Conservation (phyloP, 2,113 vertebrate species). For the Apeltes quadracus region DNA sequence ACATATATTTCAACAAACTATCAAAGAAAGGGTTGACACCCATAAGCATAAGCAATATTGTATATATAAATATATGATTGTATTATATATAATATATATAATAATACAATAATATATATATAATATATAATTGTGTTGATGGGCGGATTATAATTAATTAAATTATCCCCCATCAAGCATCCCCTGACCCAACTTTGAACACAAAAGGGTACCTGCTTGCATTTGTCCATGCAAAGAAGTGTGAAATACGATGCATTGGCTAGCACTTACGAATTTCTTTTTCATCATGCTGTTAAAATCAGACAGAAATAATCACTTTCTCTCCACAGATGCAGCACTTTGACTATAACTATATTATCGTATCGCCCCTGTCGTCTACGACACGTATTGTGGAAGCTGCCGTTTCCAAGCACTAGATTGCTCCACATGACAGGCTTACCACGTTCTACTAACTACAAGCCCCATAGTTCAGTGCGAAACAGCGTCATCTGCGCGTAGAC, state of each 20-base stretch:
- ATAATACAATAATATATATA: too few relatives aligned
- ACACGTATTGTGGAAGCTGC: conserved; percentile 62
- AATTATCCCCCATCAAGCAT: too few relatives aligned
- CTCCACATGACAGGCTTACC: fast-evolving
- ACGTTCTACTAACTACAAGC: conserved; percentile 60
- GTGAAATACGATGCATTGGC: background rate
- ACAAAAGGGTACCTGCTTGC: too few relatives aligned
- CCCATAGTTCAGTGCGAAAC: conserved; percentile 47
- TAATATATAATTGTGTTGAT: too few relatives aligned
- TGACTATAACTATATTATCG: background rate
- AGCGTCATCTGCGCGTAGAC: conserved; percentile 60
- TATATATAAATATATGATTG: too few relatives aligned
- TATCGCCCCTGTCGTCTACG: conserved; percentile 19
- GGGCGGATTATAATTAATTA: too few relatives aligned
- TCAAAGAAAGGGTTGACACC: too few relatives aligned
- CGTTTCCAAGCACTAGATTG: conserved; percentile 27
- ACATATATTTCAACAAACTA: too few relatives aligned
- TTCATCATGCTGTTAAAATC: background rate
- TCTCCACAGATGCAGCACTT: background rate
- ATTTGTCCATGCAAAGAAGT: background rate
- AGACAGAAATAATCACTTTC: background rate
- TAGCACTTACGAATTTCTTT: background rate
- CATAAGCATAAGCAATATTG: too few relatives aligned
- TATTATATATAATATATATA: too few relatives aligned
- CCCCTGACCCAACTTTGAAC: background rate